Base-by-base conservation (phyloP, 1,140 invertebrate genomes). In the Eriosoma lanigerum region DNA sequence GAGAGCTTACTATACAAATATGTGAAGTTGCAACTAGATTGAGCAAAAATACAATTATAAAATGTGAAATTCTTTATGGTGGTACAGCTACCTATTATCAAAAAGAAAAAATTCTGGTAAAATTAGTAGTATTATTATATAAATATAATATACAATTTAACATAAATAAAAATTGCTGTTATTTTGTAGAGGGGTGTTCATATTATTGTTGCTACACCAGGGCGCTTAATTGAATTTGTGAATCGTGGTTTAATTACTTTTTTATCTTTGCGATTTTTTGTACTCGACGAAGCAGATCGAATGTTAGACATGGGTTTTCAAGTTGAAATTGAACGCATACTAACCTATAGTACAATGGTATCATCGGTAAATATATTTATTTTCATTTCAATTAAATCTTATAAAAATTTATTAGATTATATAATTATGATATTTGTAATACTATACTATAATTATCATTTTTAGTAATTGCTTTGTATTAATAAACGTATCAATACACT, bases 271-370 rank as follows among this genome's bases (percentile, higher is more conserved):
- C 89, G 92, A 8, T 97, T 91, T 84, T 87, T 98, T 0, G 94
- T 99, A 0, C 86, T 99, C 4, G 97, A 99, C 85, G 97, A 99
- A 87, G 97, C 96, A 5, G 97, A 98, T 86, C 88, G 95, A n/a
- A 98, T 99, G 96, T 86, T 98, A 29, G 96, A 98, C 83, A 93
- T 94, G 91, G 94, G 96, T 12, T 98, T 98, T 84, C 88, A 92
- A 82, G 89, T 90, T 0, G 90, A 89, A 48, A 90, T 97, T 50
- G 90, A 93, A 54, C 90, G 90, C 82, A 89, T 97, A 56, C 90
- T 96, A 83, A 87, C 89, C 12, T 90, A 95, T 84, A 83, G 89
- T 9, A 91, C 90, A 1, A 97, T 97, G 92, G 88, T 90, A 0
- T 83, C 89, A 0, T 88, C 88, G 48, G 89, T 78, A 60, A 78